Percentiles rank a stretch among this genome's conserved stretches.
Evolutionary conservation across 2,113 vertebrate species (phyloP).

Genomic region (Erythrolamprus reginae): DNA sequence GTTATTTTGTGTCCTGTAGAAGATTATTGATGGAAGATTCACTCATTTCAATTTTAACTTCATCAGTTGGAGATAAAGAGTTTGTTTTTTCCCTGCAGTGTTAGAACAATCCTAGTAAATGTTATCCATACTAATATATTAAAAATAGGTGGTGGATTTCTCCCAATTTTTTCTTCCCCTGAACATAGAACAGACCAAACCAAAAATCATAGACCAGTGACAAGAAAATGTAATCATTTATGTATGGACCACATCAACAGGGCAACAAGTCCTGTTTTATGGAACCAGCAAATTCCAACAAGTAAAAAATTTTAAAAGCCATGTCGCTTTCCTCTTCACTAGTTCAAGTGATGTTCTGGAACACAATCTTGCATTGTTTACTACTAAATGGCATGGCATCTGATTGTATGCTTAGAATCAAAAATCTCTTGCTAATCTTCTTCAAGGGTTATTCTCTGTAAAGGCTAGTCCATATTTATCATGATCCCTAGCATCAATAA

Average conservation of each 20-base stretch:
- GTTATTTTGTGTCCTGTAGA: not conserved
- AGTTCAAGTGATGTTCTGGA: not conserved
- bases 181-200: not conserved
- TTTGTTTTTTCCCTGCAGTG: not conserved
- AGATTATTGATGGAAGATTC: not conserved
- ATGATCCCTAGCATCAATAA: not conserved
- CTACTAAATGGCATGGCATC: not conserved
- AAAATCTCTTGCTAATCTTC: not conserved
- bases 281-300: not conserved
- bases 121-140: not conserved
- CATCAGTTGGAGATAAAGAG: not conserved
- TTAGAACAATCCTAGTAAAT: not conserved
- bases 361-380: not conserved
- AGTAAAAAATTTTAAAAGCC: not conserved
- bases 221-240: not conserved
- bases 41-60: not conserved
- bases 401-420: not conserved
- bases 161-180: not conserved
- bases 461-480: not conserved
- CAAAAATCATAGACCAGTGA: not conserved
- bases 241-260: not conserved
- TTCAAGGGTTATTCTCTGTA: not conserved
- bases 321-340: not conserved
- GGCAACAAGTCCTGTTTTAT: no score
- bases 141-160: not conserved